Base-by-base conservation (phyloP, 1,140 invertebrate species). In the Copidosoma floridanum region DNA sequence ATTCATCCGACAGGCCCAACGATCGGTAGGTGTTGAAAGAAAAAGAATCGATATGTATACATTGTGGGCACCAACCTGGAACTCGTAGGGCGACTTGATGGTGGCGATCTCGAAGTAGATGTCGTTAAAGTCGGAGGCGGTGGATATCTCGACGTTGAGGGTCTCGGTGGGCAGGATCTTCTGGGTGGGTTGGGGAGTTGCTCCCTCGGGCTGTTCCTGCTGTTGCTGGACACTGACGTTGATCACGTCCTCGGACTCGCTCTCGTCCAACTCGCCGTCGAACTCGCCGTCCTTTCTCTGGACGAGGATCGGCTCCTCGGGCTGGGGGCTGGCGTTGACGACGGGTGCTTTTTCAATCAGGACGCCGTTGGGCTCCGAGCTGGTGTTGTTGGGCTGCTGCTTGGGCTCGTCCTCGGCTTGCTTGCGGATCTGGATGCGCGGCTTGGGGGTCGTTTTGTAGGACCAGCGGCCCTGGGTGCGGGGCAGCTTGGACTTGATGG, bases 101-200 rank as follows among this genome's bases (percentile, higher is more conserved):
- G 92, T 94, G 6, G 91, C 92, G 61, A 94, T 90, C 82, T 94
- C 88, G 71, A 90, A 92, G 63, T 93, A 92, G 44, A 89, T 84
- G 75, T 93, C 89, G 69, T 85, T 86, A 65, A 92, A 91, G 71
- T 92, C 89, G 26, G 88, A 86, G 1, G 90, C 89, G 2, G 91
- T 93, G 2, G 91, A 92, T 57, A 93, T 94, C 75, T 93, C 90
- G 1, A 92, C 88, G 74, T 91, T 91, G 38, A 93, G 75, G 1
- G 91, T 93, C 75, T 92, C 89, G 4, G 89, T 76, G 11, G 86
- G 85, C 60, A 88, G 79, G 20, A 75, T 71, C 6, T 69, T 67
- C 32, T 77, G 61, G 66, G 79, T 73, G 81, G 27, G 53, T 64
- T 82, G 75, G 23, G 63, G 40, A 11, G 74, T 65, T 4, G 57